Base-by-base conservation (phyloP, 2,797 vertebrate genomes). In the Trachops cirrhosus region DNA sequence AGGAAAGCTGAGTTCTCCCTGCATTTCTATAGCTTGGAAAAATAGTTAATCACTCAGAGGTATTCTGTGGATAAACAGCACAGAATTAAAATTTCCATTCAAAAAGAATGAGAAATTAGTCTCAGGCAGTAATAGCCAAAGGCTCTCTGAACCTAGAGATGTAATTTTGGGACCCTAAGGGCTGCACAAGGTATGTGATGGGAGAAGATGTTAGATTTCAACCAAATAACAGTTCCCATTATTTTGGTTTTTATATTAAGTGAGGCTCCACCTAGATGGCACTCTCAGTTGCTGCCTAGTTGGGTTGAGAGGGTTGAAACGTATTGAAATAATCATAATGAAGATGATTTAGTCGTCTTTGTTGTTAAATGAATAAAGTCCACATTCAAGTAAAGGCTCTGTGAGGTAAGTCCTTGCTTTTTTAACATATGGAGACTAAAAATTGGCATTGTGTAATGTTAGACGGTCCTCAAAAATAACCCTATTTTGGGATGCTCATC, bases 81-180 rank as follows among this genome's bases (percentile, higher is more conserved):
- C 87, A 86, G 78, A 82, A 89, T 84, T 70, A 77, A 75, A 68
- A 80, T 95, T 93, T 75, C 12, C 70, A 32, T 74, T 79, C 9
- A 59, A 64, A 82, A 79, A 84, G 37, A 68, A 79, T 46, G 83
- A 80, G 44, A 39, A 94, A 68, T 96, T 85, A 71, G 39, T 5
- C 4, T 50, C 0, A 0, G 41, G 34, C 29, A 41, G 37, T 10
- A n/a, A 78, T 32, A 48, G 50, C 29, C 52, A 52, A 59, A 18
- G 21, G 71, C 62, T 95, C n/a, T 48, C n/a, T 64, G 26, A 64
- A 50, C 77, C 57, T 48, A 29, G 75, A 78, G 48, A 12, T 90
- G 2, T 32, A 80, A 87, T 70, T 29, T 34, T 78, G 41, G 24
- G 52, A 46, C 59, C 68, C 78, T 21, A 44, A 71, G 41, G 68